These are phyloP conservation scores for Pherbina coryleti DNA, from an alignment of 2,888 invertebrate genomes.

Conservation along the genomic window DNA sequence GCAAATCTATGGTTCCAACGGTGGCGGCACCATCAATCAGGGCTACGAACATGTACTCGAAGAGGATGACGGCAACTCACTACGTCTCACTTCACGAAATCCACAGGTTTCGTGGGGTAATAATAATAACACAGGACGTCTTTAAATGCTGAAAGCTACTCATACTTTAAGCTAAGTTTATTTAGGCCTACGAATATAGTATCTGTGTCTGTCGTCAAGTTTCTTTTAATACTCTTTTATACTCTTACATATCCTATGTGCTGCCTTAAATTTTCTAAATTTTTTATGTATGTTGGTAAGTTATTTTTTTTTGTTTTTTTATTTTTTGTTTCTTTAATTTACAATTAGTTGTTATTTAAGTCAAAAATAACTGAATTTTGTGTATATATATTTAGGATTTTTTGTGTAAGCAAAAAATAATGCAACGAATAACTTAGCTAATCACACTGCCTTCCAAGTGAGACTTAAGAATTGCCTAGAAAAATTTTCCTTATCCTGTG, in stretches of 20 bases:
- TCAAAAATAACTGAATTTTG: background rate
- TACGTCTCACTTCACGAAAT: slow-evolving; percentile 79
- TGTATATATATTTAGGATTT: slow-evolving; percentile 42
- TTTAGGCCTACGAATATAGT: slow-evolving; percentile 6
- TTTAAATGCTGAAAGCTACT: slow-evolving; percentile 50
- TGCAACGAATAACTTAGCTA: slow-evolving; percentile 65
- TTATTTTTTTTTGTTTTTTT: background rate
- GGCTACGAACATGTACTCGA: slow-evolving; percentile 80
- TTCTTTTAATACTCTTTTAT: background rate
- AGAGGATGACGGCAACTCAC: slow-evolving; percentile 79
- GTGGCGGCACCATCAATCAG: slow-evolving; percentile 81
- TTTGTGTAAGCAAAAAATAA: slow-evolving; percentile 31
- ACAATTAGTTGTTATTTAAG: slow-evolving; percentile 8
- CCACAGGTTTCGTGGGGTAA: slow-evolving; percentile 73
- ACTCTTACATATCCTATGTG: background rate
- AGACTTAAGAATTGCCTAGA: slow-evolving; percentile 31
- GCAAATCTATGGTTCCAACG: slow-evolving; percentile 69
- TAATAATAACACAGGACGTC: slow-evolving; percentile 66
- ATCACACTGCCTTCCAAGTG: slow-evolving; percentile 65
- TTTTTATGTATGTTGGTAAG: slow-evolving; percentile 7
- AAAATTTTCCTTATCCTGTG: slow-evolving; percentile 5
- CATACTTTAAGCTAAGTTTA: slow-evolving; percentile 11
- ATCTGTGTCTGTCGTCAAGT: background rate
- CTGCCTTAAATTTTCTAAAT: background rate
- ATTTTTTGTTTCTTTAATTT: background rate